phyloP scores from a whole-genome alignment of 2,113 vertebrate genomes.

The Corythoichthys intestinalis region DNA sequence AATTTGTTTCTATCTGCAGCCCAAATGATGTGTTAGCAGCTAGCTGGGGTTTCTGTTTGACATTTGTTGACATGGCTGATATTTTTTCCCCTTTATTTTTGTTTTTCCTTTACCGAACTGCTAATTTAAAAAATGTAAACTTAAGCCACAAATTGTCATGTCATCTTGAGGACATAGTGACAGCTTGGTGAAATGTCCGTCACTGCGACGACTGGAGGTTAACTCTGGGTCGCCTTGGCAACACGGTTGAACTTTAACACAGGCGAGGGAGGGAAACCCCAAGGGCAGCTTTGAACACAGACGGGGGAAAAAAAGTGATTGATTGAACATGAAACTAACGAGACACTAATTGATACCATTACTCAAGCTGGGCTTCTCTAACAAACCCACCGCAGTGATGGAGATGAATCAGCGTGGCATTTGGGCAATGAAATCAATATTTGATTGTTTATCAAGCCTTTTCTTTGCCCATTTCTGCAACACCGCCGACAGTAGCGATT shows the following conservation, averaged over 20 bases:
- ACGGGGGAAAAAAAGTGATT: neutral
- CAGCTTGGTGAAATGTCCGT: too few relatives aligned
- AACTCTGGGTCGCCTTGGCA: slow-evolving; percentile 47
- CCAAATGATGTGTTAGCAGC: too few relatives aligned
- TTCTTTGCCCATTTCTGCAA: slow-evolving; percentile 10
- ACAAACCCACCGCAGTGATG: neutral
- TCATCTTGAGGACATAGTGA: too few relatives aligned
- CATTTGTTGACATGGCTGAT: too few relatives aligned
- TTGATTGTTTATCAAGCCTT: neutral
- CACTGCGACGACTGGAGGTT: neutral
- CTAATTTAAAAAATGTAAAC: too few relatives aligned
- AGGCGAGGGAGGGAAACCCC: slow-evolving; percentile 10
- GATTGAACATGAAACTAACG: neutral
- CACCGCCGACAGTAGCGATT: neutral
- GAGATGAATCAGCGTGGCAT: neutral
- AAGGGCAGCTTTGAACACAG: neutral
- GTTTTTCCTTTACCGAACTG: too few relatives aligned
- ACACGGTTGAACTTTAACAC: slow-evolving; percentile 29
- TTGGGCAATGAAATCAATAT: slow-evolving; percentile 6
- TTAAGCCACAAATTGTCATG: too few relatives aligned
- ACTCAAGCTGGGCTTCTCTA: neutral
- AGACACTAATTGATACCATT: neutral
- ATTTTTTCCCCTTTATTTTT: too few relatives aligned
- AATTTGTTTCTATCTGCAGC: too few relatives aligned
- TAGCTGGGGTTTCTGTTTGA: too few relatives aligned